Evolutionary conservation across 2,113 vertebrate genomes (phyloP).

Genomic region (Macquaria ambigua): DNA sequence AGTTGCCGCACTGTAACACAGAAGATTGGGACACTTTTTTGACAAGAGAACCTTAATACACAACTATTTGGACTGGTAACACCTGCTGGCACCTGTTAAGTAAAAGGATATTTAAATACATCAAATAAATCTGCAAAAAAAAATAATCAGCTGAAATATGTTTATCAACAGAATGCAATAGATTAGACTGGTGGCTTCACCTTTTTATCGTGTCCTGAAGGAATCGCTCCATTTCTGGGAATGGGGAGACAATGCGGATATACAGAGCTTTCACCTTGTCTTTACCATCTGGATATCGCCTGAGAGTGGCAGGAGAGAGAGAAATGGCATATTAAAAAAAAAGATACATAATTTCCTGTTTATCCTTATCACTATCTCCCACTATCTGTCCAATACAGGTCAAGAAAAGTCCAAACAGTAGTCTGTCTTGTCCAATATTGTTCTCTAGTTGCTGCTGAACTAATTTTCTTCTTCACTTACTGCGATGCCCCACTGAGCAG

Average conservation of each 20-base stretch:
- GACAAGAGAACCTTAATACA: neutral
- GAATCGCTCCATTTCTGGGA: slow-evolving; percentile 96
- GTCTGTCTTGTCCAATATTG: slow-evolving; percentile 12
- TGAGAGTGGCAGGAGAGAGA: slow-evolving; percentile 67
- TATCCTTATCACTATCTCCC: slow-evolving; percentile 14
- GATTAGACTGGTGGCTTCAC: slow-evolving; percentile 68
- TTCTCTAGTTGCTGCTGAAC: neutral
- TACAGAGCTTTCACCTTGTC: slow-evolving; percentile 91
- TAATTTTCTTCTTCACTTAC: slow-evolving; percentile 20
- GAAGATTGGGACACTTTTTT: neutral
- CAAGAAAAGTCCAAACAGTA: slow-evolving; percentile 12
- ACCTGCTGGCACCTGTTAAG: neutral
- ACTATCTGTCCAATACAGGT: slow-evolving; percentile 33
- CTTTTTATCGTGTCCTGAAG: slow-evolving; percentile 93
- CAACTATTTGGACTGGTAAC: neutral
- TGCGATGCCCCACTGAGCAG: slow-evolving; percentile 11
- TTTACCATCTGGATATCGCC: slow-evolving; percentile 82
- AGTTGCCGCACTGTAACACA: neutral
- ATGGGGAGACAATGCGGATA: slow-evolving; percentile 89
- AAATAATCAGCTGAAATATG: neutral
- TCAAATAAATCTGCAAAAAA: neutral
- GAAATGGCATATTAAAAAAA: slow-evolving; percentile 15
- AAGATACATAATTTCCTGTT: slow-evolving; percentile 14
- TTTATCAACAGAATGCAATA: neutral
- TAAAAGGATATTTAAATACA: neutral